Percentiles rank a stretch among this genome's conserved stretches.
These are phyloP conservation scores for Lacanobia wlatinum DNA, from an alignment of 2,888 invertebrate species.

Conservation along the genomic window DNA sequence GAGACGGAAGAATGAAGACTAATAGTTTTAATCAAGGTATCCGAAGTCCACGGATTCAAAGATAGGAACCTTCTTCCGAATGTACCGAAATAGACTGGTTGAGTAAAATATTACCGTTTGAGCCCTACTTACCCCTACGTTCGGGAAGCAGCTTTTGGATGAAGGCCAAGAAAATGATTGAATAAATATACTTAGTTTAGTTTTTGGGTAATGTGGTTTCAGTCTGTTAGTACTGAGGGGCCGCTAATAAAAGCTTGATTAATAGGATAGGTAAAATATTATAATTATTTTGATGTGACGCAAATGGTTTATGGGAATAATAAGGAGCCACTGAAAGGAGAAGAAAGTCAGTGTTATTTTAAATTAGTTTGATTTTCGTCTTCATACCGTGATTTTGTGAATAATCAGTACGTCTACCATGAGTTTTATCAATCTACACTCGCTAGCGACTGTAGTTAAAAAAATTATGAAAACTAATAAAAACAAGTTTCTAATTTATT, in stretches of 20 bases:
- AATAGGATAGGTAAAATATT: not conserved
- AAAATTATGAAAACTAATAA: too few species aligned
- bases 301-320: not conserved
- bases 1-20: conserved; percentile 48
- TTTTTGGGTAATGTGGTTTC: conserved; percentile 6
- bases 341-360: too few species aligned
- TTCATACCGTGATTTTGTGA: too few species aligned
- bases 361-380: too few species aligned
- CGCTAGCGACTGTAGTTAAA: too few species aligned
- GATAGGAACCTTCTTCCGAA: conserved; percentile 1
- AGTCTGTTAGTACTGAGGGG: not conserved
- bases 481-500: too few species aligned
- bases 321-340: too few species aligned
- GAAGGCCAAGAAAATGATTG: conserved; percentile 3
- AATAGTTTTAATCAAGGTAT: conserved; percentile 50
- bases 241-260: conserved; percentile 3
- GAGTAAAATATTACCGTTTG: conserved; percentile 11
- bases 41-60: conserved; percentile 9
- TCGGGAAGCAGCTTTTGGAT: not conserved
- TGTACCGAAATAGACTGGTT: conserved; percentile 33
- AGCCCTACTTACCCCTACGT: not conserved
- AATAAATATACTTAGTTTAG: not conserved
- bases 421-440: too few species aligned
- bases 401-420: too few species aligned
- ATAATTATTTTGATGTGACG: not conserved